phyloP scores from a whole-genome alignment of 1,140 invertebrate species.

The Caenorhabditis elegans region WBcel235 BX284605.5:18411501-18412000 shows the following conservation, averaged over 20 bases:
- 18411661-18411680: conserved; percentile 24
- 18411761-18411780: conserved; percentile 22
- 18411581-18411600: no score
- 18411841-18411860: conserved; percentile 42
- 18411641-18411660: background rate
- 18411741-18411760: no score
- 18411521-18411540: no score
- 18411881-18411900: background rate
- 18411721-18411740: conserved; percentile 43
- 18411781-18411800: conserved; percentile 45
- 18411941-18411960: conserved; percentile 38
- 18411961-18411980: conserved; percentile 45
- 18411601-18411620: background rate
- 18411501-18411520: no score
- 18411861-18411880: conserved; percentile 2
- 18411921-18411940: conserved; percentile 42
- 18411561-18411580: no score
- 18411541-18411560: no score
- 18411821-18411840: conserved; percentile 44
- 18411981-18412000: conserved; percentile 48
- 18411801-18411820: conserved; percentile 36
- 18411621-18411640: conserved; percentile 40
- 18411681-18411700: conserved; percentile 46
- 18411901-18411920: no score
- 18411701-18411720: conserved; percentile 42